Evolutionary conservation across 2,113 vertebrate genomes (phyloP).

Genomic region (Sapajus apella): DNA sequence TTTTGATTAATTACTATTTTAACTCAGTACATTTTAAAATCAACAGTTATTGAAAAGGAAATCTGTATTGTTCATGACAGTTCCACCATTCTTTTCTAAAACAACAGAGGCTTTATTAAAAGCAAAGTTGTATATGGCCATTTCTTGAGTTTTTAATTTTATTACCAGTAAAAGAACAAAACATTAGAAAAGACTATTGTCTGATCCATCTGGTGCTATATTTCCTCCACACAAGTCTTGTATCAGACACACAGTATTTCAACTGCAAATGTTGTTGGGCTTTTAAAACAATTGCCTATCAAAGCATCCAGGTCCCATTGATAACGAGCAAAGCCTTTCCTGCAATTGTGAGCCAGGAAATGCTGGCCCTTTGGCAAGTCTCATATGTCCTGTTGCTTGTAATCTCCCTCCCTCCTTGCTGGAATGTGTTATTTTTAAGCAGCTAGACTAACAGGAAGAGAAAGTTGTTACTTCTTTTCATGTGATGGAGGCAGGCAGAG

Average conservation of each 20-base stretch:
- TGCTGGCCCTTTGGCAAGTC: slow-evolving; percentile 77
- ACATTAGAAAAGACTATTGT: slow-evolving; percentile 54
- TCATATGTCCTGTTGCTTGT: slow-evolving; percentile 72
- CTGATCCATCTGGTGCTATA: neutral
- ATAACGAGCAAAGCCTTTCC: slow-evolving; percentile 88
- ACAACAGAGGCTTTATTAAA: slow-evolving; percentile 39
- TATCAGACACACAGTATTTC: neutral
- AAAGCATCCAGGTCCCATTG: slow-evolving; percentile 82
- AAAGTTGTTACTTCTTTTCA: slow-evolving; percentile 66
- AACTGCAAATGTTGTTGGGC: neutral
- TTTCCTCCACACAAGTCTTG: slow-evolving; percentile 44
- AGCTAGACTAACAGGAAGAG: slow-evolving; percentile 64
- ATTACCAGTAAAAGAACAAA: slow-evolving; percentile 71
- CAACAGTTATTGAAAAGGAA: slow-evolving; percentile 57
- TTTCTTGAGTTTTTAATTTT: slow-evolving; percentile 40
- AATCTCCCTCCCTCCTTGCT: slow-evolving; percentile 51
- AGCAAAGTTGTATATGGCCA: neutral
- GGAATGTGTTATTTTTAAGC: slow-evolving; percentile 75
- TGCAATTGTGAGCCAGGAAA: slow-evolving; percentile 93
- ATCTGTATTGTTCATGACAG: slow-evolving; percentile 44
- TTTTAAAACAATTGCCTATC: slow-evolving; percentile 73
- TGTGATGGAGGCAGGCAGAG: neutral
- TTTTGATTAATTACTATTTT: slow-evolving; percentile 51
- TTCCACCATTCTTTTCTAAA: slow-evolving; percentile 51
- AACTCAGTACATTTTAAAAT: slow-evolving; percentile 32